Conservation (phyloP, 2,113 vertebrate species). For the Siphamia tubifer region DNA sequence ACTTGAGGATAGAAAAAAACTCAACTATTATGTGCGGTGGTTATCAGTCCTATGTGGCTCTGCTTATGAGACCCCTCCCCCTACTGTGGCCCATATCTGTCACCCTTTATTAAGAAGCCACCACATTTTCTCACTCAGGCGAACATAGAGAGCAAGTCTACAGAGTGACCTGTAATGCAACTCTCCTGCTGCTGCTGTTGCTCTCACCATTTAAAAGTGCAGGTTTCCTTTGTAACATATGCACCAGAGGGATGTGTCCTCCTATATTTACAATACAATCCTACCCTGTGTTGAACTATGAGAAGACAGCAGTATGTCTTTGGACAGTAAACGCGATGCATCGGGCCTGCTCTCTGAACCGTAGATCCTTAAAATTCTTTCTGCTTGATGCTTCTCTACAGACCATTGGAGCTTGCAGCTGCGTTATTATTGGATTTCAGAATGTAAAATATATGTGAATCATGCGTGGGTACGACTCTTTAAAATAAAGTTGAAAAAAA, state of each 20-base stretch:
- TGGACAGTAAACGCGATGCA: background rate
- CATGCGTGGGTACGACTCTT: no score
- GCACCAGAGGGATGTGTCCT: background rate
- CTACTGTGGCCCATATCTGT: conserved; percentile 62
- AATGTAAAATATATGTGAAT: background rate
- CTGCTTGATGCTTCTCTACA: conserved; percentile 9
- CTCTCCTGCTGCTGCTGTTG: background rate
- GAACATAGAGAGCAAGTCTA: background rate
- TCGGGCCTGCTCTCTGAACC: conserved; percentile 26
- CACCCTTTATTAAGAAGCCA: conserved; percentile 44
- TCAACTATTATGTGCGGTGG: conserved; percentile 1
- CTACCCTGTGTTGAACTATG: background rate
- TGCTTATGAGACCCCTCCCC: conserved; percentile 8
- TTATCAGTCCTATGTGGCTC: background rate
- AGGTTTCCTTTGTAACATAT: background rate
- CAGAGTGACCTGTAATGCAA: conserved; percentile 1
- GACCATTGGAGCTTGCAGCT: conserved; percentile 6
- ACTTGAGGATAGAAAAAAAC: background rate
- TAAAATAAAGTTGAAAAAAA: no score
- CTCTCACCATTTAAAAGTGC: background rate
- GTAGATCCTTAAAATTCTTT: conserved; percentile 20
- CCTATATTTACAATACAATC: background rate
- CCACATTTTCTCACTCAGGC: conserved; percentile 24
- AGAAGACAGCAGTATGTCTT: background rate
- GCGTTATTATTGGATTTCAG: background rate